Percentiles rank a stretch among this genome's conserved stretches.
Conservation (phyloP, 2,113 vertebrate genomes). For the Cyprinodon tularosa region DNA sequence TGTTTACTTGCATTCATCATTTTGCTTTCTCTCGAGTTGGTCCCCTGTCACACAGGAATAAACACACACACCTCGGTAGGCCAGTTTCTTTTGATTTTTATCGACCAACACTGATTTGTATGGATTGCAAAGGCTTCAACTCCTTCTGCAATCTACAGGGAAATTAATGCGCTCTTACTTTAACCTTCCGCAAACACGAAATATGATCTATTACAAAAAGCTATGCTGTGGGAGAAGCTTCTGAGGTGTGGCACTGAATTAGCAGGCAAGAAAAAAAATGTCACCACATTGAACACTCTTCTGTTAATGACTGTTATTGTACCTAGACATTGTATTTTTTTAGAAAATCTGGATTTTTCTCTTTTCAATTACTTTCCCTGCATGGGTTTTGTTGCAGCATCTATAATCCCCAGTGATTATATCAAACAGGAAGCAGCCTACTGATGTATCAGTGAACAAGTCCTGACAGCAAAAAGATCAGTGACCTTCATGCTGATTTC, state of each 20-base stretch:
- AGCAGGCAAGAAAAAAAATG: conserved; percentile 20
- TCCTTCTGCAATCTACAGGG: conserved; percentile 63
- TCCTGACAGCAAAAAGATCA: conserved; percentile 37
- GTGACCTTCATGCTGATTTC: conserved; percentile 43
- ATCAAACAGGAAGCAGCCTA: conserved; percentile 40
- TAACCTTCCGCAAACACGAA: conserved; percentile 65
- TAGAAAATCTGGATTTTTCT: conserved; percentile 17
- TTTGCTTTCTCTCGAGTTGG: conserved; percentile 14
- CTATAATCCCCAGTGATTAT: conserved; percentile 25
- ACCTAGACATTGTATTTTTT: not conserved
- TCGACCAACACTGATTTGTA: conserved; percentile 72
- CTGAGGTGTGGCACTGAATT: conserved; percentile 16
- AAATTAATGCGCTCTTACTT: conserved; percentile 71
- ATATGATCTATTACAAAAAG: conserved; percentile 52
- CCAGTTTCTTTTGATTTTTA: conserved; percentile 62
- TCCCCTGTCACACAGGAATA: not conserved
- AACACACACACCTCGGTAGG: conserved; percentile 17
- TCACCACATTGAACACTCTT: conserved; percentile 23
- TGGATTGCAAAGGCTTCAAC: conserved; percentile 68
- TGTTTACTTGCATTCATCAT: conserved; percentile 32
- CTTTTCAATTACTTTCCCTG: not conserved
- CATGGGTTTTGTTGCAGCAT: not conserved
- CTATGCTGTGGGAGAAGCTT: conserved; percentile 31
- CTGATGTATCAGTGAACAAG: conserved; percentile 65
- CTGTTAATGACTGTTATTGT: conserved; percentile 29